Evolutionary conservation across 2,797 vertebrate species (phyloP), one percentile per base, ranked within the genome.

Genomic region (Gambelia wislizenii): DNA sequence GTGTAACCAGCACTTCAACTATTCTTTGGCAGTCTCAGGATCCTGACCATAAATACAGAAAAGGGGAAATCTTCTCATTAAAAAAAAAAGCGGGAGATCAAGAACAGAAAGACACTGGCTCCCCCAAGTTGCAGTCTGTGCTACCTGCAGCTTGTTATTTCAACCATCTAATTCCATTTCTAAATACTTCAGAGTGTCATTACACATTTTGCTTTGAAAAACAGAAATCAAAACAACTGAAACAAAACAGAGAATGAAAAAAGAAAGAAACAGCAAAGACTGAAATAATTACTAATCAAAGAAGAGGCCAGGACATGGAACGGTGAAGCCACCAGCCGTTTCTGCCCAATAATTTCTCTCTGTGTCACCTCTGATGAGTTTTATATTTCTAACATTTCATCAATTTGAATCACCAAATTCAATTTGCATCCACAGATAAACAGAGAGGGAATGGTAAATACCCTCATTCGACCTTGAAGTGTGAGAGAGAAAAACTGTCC

Each of bases 361-460:
- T 74, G 0, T 93, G 87, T 92, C 36, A 0, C 87, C 87, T 95
- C 94, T 95, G 95, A 95, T 91, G 95, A 95, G 95, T 89, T 94
- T 96, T 94, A 91, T 86, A 93, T 92, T 95, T 95, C 91, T 90
- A 95, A 90, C 96, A 91, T 93, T 95, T 95, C 95, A 96, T 96
- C 96, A 95, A 95, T 95, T 95, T 91, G 87, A 96, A 96, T 94
- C 96, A 93, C 96, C 95, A 96, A 95, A 96, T 96, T 96, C 95
- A 97, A 97, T 97, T 93, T 97, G 96, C 96, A 96, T 97, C 95
- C 93, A 88, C 96, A 96, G 96, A 97, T 96, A 97, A 97, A 97
- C 97, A 97, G 96, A 97, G 95, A 96, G 92, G 95, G 92, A 96
- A 92, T 89, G 78, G 95, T 93, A 96, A 97, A 97, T 95, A 95